A percentile compares a stretch with the other conserved stretches of the same genome.
Evolutionary conservation across 2,888 invertebrate genomes (phyloP).

Genomic region (Sycophila texana): DNA sequence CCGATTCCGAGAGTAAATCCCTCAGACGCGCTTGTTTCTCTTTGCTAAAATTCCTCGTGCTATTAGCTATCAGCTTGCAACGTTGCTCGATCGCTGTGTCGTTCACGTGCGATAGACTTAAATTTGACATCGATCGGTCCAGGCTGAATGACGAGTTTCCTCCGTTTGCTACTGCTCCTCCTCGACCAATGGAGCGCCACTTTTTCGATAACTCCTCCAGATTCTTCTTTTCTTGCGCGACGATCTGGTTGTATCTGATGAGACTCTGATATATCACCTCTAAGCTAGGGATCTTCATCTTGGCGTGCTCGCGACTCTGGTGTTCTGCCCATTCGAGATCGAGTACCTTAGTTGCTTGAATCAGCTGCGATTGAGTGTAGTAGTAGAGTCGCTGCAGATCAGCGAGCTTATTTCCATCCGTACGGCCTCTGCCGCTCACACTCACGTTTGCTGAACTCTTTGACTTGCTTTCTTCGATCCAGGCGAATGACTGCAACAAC

Average conservation of each 20-base stretch:
- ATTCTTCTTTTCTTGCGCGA: slow-evolving; percentile 78
- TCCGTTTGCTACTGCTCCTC: neutral
- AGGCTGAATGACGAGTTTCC: slow-evolving; percentile 33
- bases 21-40: slow-evolving; percentile 67
- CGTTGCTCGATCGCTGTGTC: slow-evolving; percentile 68
- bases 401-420: slow-evolving; percentile 82
- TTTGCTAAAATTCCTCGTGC: slow-evolving; percentile 65
- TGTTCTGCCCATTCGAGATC: slow-evolving; percentile 86
- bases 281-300: slow-evolving; percentile 82
- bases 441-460: slow-evolving; percentile 67
- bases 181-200: slow-evolving; percentile 64
- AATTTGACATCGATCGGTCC: slow-evolving; percentile 66
- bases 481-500: slow-evolving; percentile 78
- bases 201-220: slow-evolving; percentile 64
- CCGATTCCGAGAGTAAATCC: slow-evolving; percentile 64
- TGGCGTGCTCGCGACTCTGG: slow-evolving; percentile 65
- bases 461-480: slow-evolving; percentile 79
- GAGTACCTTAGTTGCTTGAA: slow-evolving; percentile 83
- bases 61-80: slow-evolving; percentile 68
- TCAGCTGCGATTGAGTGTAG: slow-evolving; percentile 86
- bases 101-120: slow-evolving; percentile 64
- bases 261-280: slow-evolving; percentile 89
- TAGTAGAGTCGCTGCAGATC: slow-evolving; percentile 83
- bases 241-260: slow-evolving; percentile 84
- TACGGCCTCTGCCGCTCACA: slow-evolving; percentile 78